A percentile compares a stretch with the other conserved stretches of the same genome.
phyloP scores from a whole-genome alignment of 2,888 invertebrate species.

The Campoplex capitator region DNA sequence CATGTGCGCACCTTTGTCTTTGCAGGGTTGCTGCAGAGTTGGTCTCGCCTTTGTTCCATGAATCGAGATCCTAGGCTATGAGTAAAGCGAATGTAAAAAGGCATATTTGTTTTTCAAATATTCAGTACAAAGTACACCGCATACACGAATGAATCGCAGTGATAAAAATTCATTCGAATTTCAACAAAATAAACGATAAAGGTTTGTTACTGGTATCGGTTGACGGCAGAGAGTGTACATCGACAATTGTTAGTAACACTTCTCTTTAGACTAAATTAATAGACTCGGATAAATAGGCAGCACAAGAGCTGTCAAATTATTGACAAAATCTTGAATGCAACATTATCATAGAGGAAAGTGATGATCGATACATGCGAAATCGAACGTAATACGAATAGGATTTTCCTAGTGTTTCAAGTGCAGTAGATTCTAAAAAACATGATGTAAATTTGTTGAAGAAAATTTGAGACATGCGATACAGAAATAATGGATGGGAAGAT shows the following conservation, averaged over 20 bases:
- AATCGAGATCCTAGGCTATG: background rate
- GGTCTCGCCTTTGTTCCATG: too few relatives aligned
- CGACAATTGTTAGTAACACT: too few relatives aligned
- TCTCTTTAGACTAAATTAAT: too few relatives aligned
- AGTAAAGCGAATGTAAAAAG: background rate
- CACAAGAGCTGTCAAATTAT: too few relatives aligned
- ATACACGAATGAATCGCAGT: background rate
- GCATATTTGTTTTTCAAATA: background rate
- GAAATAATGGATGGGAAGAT: background rate
- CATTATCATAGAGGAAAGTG: background rate
- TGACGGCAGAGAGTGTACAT: too few relatives aligned
- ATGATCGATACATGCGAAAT: background rate
- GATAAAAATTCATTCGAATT: background rate
- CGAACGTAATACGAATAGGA: background rate
- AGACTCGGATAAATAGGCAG: too few relatives aligned
- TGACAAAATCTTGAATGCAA: too few relatives aligned
- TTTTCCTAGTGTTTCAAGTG: background rate
- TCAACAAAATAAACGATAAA: too few relatives aligned
- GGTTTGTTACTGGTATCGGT: too few relatives aligned
- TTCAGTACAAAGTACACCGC: background rate
- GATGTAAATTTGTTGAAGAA: conserved; percentile 2
- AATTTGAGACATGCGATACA: background rate
- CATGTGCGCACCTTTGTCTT: too few relatives aligned
- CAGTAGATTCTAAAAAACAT: background rate
- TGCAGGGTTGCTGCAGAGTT: too few relatives aligned